Conservation (phyloP, 2,888 invertebrate species). For the Pocota personata region DNA sequence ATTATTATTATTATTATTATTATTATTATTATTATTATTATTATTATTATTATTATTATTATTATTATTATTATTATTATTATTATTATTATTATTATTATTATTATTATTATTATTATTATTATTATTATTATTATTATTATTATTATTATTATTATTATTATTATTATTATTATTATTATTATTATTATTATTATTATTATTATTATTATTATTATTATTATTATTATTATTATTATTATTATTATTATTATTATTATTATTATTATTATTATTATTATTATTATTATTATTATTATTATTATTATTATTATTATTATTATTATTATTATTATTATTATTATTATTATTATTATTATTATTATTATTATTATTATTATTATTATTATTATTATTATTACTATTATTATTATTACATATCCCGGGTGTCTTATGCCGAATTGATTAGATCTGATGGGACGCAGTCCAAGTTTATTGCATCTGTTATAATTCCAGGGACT, state of each 20-base stretch:
- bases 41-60: slow-evolving; percentile 24
- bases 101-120: slow-evolving; percentile 27
- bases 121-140: slow-evolving; percentile 27
- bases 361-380: slow-evolving; percentile 31
- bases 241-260: slow-evolving; percentile 24
- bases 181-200: slow-evolving; percentile 23
- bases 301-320: slow-evolving; percentile 27
- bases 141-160: slow-evolving; percentile 22
- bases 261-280: slow-evolving; percentile 17
- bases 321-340: slow-evolving; percentile 27
- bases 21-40: slow-evolving; percentile 23
- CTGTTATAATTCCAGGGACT: background rate
- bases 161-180: slow-evolving; percentile 21
- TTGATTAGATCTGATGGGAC: background rate
- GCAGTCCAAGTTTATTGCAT: background rate
- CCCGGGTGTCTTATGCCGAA: background rate
- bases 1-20: slow-evolving; percentile 27
- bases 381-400: too few relatives aligned
- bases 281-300: slow-evolving; percentile 27
- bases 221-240: slow-evolving; percentile 20
- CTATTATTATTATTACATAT: too few relatives aligned
- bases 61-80: slow-evolving; percentile 20
- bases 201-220: slow-evolving; percentile 20
- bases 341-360: slow-evolving; percentile 29
- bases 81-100: slow-evolving; percentile 21